A percentile compares a stretch with the other conserved stretches of the same genome.
phyloP scores from a whole-genome alignment of 1,140 invertebrate genomes.

The Odontomachus brunneus region DNA sequence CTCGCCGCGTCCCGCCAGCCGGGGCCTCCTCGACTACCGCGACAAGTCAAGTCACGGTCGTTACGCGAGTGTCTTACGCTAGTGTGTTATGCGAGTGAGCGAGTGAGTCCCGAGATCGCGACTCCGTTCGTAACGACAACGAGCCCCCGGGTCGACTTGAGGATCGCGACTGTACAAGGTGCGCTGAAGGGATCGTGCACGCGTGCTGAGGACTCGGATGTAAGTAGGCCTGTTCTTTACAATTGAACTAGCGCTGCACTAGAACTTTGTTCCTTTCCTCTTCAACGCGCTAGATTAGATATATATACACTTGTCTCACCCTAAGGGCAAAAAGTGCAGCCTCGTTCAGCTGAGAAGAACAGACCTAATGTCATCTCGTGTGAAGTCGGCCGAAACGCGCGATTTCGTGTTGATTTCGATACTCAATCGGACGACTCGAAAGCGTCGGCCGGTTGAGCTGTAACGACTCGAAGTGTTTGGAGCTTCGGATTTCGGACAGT shows the following conservation, averaged over 20 bases:
- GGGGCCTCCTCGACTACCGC: background rate
- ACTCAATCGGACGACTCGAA: too few species aligned
- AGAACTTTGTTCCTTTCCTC: too few species aligned
- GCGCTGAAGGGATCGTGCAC: background rate
- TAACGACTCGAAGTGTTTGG: too few species aligned
- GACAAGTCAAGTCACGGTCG: background rate
- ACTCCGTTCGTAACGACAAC: background rate
- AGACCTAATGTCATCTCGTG: background rate
- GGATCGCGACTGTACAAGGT: background rate
- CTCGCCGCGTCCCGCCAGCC: background rate
- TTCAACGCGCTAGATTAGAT: too few species aligned
- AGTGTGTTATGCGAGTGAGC: background rate
- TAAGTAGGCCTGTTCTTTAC: too few species aligned
- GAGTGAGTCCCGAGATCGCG: background rate
- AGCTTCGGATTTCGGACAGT: too few species aligned
- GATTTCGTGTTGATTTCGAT: background rate
- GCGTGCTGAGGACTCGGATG: background rate
- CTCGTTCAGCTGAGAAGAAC: too few species aligned
- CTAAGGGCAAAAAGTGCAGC: too few species aligned
- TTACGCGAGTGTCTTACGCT: slow-evolving; percentile 3
- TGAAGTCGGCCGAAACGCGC: background rate
- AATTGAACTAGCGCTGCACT: too few species aligned
- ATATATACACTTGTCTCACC: too few species aligned
- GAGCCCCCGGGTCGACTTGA: background rate
- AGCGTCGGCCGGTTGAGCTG: too few species aligned